A percentile compares a stretch with the other conserved stretches of the same genome.
Conservation (phyloP, 2,888 invertebrate species). For the Pycnomerus fuliginosus region DNA sequence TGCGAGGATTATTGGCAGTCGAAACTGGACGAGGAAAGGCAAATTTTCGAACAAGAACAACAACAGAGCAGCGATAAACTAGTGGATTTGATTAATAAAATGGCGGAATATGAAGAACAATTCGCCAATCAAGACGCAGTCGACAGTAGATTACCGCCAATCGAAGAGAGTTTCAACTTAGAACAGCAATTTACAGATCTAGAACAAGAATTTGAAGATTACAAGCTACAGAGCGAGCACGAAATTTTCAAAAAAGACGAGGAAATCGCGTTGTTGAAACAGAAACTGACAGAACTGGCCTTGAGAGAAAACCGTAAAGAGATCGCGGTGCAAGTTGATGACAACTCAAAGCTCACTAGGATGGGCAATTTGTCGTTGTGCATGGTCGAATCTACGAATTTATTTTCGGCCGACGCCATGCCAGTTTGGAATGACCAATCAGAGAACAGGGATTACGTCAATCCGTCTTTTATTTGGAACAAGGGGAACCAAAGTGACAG, state of each 20-base stretch:
- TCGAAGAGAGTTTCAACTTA: conserved; percentile 70
- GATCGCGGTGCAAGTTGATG: conserved; percentile 32
- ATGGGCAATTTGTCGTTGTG: conserved; percentile 45
- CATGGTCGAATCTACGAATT: conserved; percentile 46
- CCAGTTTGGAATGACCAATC: conserved; percentile 32
- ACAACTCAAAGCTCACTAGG: conserved; percentile 34
- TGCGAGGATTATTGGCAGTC: conserved; percentile 86
- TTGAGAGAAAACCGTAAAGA: conserved; percentile 36
- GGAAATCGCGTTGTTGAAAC: conserved; percentile 58
- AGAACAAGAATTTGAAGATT: conserved; percentile 67
- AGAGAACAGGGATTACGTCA: conserved; percentile 18
- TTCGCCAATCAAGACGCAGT: conserved; percentile 58
- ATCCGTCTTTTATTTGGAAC: conserved; percentile 32
- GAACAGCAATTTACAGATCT: conserved; percentile 72
- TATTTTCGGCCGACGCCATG: conserved; percentile 44
- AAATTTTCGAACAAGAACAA: conserved; percentile 73
- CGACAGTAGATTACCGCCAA: conserved; percentile 66
- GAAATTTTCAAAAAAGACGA: conserved; percentile 59
- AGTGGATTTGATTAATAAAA: conserved; percentile 69
- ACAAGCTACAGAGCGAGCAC: conserved; percentile 56
- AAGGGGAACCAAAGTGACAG: conserved; percentile 19
- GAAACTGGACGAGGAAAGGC: conserved; percentile 77
- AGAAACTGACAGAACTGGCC: conserved; percentile 53
- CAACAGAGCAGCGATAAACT: conserved; percentile 75
- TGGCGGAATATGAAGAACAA: conserved; percentile 79